A percentile compares a stretch with the other conserved stretches of the same genome.
Conservation (phyloP, 2,888 invertebrate species). For the Chrysolina haemoptera region DNA sequence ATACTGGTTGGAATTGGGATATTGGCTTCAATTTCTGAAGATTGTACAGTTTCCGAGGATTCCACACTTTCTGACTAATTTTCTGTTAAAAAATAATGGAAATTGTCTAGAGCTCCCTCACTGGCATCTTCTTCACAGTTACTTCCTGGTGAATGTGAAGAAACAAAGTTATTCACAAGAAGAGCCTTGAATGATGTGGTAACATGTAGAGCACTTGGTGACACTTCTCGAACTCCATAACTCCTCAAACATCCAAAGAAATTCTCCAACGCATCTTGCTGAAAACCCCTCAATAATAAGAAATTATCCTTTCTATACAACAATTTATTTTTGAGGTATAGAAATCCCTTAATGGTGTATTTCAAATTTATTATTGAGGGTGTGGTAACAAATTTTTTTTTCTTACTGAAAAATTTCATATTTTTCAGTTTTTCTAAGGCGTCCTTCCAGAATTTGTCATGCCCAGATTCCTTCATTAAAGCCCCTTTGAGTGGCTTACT, state of each 20-base stretch:
- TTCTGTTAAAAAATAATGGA: slow-evolving; percentile 22
- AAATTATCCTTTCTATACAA: slow-evolving; percentile 9
- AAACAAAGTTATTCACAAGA: slow-evolving; percentile 9
- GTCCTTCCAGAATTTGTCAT: slow-evolving; percentile 26
- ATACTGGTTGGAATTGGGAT: background rate
- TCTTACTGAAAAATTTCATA: slow-evolving; percentile 24
- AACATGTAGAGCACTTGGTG: slow-evolving; percentile 26
- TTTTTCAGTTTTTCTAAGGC: slow-evolving; percentile 10
- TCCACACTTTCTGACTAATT: background rate
- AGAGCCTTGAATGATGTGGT: slow-evolving; percentile 19
- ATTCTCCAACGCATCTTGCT: slow-evolving; percentile 29
- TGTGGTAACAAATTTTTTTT: slow-evolving; percentile 9
- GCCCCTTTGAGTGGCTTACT: slow-evolving; percentile 26
- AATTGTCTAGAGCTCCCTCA: slow-evolving; percentile 21
- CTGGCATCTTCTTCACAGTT: slow-evolving; percentile 24
- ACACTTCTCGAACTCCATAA: slow-evolving; percentile 15
- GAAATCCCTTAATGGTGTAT: slow-evolving; percentile 27
- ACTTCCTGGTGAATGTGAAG: slow-evolving; percentile 23
- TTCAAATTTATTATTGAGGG: slow-evolving; percentile 31
- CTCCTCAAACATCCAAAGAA: slow-evolving; percentile 28
- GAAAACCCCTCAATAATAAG: slow-evolving; percentile 26
- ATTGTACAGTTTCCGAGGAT: background rate
- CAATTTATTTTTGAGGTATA: slow-evolving; percentile 20
- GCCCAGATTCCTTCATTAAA: slow-evolving; percentile 25
- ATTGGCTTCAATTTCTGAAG: background rate